These are phyloP conservation scores for Homarus americanus DNA, from an alignment of 1,140 invertebrate species.

Conservation along the genomic window DNA sequence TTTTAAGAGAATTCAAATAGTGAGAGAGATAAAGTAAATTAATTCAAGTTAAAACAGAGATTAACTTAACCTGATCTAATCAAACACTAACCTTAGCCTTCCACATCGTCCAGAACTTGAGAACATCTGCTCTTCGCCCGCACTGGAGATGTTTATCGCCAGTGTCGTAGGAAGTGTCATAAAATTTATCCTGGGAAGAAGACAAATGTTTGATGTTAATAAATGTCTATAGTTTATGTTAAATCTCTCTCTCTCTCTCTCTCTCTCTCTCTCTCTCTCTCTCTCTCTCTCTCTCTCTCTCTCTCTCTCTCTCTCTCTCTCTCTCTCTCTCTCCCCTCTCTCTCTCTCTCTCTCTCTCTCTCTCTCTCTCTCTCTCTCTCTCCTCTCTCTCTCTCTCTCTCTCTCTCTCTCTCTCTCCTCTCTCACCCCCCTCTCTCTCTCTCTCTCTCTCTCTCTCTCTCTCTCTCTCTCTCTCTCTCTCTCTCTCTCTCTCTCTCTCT, in stretches of 20 bases:
- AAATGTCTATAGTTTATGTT: too few species aligned
- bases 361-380: background rate
- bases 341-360: background rate
- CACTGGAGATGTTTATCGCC: slow-evolving; percentile 96
- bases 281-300: slow-evolving; percentile 8
- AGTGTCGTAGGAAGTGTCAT: slow-evolving; percentile 92
- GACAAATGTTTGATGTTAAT: background rate
- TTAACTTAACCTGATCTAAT: too few species aligned
- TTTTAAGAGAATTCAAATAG: background rate
- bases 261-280: slow-evolving; percentile 14
- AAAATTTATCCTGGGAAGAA: slow-evolving; percentile 89
- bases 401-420: background rate
- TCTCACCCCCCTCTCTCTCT: background rate
- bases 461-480: too few species aligned
- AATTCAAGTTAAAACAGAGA: background rate
- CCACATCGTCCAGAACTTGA: slow-evolving; percentile 97
- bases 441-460: background rate
- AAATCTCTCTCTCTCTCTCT: background rate
- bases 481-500: too few species aligned
- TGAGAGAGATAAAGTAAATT: background rate
- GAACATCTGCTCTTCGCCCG: slow-evolving; percentile 93
- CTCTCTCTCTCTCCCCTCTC: background rate
- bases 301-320: background rate
- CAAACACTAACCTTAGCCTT: slow-evolving; percentile 82
- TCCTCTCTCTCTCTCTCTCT: background rate